phyloP scores from a whole-genome alignment of 2,797 vertebrate species.

The Liasis olivaceus region DNA sequence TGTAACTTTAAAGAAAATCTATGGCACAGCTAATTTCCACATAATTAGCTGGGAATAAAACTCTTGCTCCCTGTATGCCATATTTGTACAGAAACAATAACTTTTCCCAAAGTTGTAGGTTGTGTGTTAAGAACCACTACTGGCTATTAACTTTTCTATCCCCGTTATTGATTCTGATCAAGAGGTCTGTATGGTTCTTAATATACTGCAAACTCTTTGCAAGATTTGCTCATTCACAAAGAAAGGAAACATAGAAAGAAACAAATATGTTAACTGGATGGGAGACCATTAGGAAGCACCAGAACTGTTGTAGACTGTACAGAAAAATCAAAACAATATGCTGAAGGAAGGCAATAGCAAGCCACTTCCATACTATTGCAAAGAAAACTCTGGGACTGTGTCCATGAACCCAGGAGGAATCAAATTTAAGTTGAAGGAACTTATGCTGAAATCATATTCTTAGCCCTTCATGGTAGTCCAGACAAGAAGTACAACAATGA shows the following conservation, averaged over 20 bases:
- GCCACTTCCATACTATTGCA: background rate
- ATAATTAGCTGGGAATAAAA: constrained; percentile 98
- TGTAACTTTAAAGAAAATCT: background rate
- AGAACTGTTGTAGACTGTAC: background rate
- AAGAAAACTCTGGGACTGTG: background rate
- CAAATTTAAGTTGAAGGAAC: background rate
- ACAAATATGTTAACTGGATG: background rate
- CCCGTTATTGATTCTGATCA: background rate
- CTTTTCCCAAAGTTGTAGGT: background rate
- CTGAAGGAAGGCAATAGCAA: background rate
- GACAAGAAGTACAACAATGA: background rate
- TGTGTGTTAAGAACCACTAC: background rate
- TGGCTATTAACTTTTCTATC: background rate
- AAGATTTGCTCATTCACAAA: background rate
- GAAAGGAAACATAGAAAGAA: background rate
- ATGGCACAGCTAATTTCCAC: constrained; percentile 80
- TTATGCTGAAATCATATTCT: background rate
- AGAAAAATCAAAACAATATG: background rate
- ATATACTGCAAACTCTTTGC: background rate
- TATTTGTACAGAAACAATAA: background rate
- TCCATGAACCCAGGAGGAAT: background rate
- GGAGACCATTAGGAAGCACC: background rate
- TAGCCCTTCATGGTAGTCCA: background rate
- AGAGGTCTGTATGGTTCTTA: background rate
- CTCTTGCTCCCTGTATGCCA: constrained; percentile 34